Evolutionary conservation across 1,140 invertebrate genomes (phyloP), one percentile per base, ranked within the genome.

Genomic region (Asobara japonica): DNA sequence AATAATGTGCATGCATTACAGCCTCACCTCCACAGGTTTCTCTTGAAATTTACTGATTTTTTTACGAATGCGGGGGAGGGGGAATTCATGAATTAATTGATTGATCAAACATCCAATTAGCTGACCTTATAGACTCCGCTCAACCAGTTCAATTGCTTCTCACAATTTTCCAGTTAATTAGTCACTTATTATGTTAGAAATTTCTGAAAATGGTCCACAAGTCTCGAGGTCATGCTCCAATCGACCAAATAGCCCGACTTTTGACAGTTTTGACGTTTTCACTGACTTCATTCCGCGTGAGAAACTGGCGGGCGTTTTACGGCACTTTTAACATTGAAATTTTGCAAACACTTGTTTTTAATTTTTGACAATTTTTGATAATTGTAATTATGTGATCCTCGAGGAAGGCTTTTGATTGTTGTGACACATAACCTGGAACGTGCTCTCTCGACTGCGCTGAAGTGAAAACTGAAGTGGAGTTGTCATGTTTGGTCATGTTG

Each of bases 11-110:
- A 11, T 30, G 6, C 7, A 11, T 8, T 41, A 71, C 51, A 51
- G 45, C 41, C 11, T 56, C 31, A 67, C 71, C 62, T 72, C 71
- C 67, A 72, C 71, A 72, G 71, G 71, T 72, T 67, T 67, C 65
- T 16, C 16, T 2, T 11, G 29, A 65, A 18, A 38, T 62, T 18
- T 8, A 62, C n/a, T 25, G 10, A 60, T 10, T 16, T 30, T 3
- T 18, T 1, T 4, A 11, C 13, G n/a, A 30, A 8, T 62, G 25
- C 60, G 25, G n/a, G 27, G 29, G 29, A 25, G 6, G 29, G 1
- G 2, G 13, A 33, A 30, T 25, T 27, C 11, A 30, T 27, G n/a
- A 64, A 64, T 31, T 64, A 25, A 64, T 36, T 31, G 5, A 31
- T 36, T 11, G n/a, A n/a, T n/a, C 27, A 30, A 64, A 64, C 29